A percentile compares a stretch with the other conserved stretches of the same genome.
Evolutionary conservation across 2,113 vertebrate genomes (phyloP).

Genomic region (Girardinichthys multiradiatus): DNA sequence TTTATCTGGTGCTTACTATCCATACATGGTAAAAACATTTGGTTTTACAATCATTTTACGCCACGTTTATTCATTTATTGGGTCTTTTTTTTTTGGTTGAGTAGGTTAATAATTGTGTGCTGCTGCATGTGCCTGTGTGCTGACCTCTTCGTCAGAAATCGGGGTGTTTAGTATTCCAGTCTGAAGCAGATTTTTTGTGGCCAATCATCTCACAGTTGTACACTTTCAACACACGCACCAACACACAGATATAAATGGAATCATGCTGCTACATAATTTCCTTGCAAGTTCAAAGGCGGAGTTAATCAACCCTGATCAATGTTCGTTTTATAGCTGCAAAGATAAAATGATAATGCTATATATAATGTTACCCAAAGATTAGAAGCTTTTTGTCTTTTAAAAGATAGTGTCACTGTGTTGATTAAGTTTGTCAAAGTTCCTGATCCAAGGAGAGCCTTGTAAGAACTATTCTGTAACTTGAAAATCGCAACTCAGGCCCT

Average conservation of each 20-base stretch:
- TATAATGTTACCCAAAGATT: slow-evolving; percentile 40
- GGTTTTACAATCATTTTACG: slow-evolving; percentile 1
- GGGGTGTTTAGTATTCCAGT: slow-evolving; percentile 63
- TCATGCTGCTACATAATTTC: slow-evolving; percentile 55
- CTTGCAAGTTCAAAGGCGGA: slow-evolving; percentile 47
- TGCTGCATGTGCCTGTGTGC: slow-evolving; percentile 38
- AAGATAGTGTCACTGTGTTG: slow-evolving; percentile 12
- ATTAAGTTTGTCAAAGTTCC: slow-evolving; percentile 55
- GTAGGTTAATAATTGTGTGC: slow-evolving; percentile 58
- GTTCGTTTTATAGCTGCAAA: slow-evolving; percentile 53
- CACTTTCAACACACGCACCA: slow-evolving; percentile 14
- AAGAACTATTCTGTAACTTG: too few species aligned
- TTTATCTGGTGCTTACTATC: slow-evolving; percentile 3
- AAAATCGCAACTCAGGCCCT: too few species aligned
- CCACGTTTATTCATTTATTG: slow-evolving; percentile 6
- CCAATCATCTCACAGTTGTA: slow-evolving; percentile 60
- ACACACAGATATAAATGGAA: slow-evolving; percentile 37
- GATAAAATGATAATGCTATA: slow-evolving; percentile 57
- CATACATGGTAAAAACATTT: not conserved
- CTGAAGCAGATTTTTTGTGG: slow-evolving; percentile 38
- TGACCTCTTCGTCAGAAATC: slow-evolving; percentile 64
- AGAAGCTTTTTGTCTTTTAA: slow-evolving; percentile 42
- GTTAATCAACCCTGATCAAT: slow-evolving; percentile 67
- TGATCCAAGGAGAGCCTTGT: slow-evolving; percentile 23
- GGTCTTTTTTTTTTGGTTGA: slow-evolving; percentile 19